Evolutionary conservation across 2,797 vertebrate species (phyloP), one percentile per base, ranked within the genome.

Genomic region (Xiphophorus birchmanni): DNA sequence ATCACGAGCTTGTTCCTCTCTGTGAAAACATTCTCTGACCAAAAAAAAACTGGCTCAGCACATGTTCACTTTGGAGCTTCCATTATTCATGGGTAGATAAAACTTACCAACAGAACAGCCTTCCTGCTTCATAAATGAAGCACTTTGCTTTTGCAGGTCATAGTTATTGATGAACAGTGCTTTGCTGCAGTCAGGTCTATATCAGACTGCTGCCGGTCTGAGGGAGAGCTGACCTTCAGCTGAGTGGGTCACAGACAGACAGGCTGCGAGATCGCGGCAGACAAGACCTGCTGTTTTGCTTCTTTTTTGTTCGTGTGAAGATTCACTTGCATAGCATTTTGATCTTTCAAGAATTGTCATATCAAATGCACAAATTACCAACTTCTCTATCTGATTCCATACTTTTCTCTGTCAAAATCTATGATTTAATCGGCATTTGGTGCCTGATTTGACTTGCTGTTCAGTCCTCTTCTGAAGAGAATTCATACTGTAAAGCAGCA

Each of bases 201-300:
- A 37, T 65, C 60, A 10, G 60, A 37, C 32, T 32, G 32, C 2
- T 65, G 60, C 8, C 2, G 6, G 32, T 65, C 15, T 37, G 60
- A 65, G 32, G 32, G 15, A 65, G 60, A 37, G 60, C 32, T 21
- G 35, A 69, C 18, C 65, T 69, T 40, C 18, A 23, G 9, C 65
- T 69, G 65, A 69, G 21, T 40, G 65, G 65, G 37, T 69, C 65
- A 69, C 65, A 69, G 37, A 23, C 65, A 69, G 18, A 67, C 10
- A 42, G 35, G 17, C 17, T 21, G 15, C 3, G 17, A 23, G 37
- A 67, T 40, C 18, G 17, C 1, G 11, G 63, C 17, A 67, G 63
- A 23, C 7, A 67, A 21, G 63, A 65, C 17, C 3, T 21, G 60
- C 60, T 9, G 32, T 37, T 7, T 37, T 21, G 8, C 17, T 4